phyloP scores from a whole-genome alignment of 1,140 invertebrate genomes.

The Drosophila sechellia region DNA sequence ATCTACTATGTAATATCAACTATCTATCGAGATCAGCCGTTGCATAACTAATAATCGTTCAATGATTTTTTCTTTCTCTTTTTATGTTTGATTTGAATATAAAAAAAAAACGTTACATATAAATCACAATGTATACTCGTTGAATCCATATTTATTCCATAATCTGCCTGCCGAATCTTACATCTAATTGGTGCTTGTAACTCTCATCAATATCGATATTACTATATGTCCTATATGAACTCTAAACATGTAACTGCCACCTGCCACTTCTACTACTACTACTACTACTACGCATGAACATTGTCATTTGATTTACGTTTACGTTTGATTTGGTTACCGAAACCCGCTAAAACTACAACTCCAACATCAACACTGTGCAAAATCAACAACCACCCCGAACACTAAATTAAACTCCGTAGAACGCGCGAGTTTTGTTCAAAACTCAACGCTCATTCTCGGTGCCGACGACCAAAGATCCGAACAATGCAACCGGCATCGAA shows the following conservation, averaged over 20 bases:
- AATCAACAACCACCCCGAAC: constrained; percentile 35
- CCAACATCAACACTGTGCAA: constrained; percentile 42
- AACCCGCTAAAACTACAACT: constrained; percentile 48
- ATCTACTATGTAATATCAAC: constrained; percentile 58
- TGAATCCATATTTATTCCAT: constrained; percentile 44
- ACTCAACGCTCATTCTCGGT: constrained; percentile 96
- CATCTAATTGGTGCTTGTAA: constrained; percentile 82
- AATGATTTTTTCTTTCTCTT: constrained; percentile 80
- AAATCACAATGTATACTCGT: constrained; percentile 71
- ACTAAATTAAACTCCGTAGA: constrained; percentile 61
- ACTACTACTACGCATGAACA: constrained; percentile 75
- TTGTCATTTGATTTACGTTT: constrained; percentile 62
- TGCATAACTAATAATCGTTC: constrained; percentile 79
- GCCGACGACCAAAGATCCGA: constrained; percentile 91
- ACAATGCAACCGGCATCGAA: constrained; percentile 85
- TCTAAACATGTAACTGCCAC: constrained; percentile 29
- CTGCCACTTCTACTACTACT: constrained; percentile 37
- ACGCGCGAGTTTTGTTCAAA: constrained; percentile 93
- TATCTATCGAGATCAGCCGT: constrained; percentile 66
- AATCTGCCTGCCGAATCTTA: constrained; percentile 77
- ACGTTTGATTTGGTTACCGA: constrained; percentile 61
- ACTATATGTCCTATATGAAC: constrained; percentile 16
- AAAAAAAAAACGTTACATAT: constrained; percentile 60
- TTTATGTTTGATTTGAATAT: constrained; percentile 67
- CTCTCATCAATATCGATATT: constrained; percentile 60